Evolutionary conservation across 2,888 invertebrate genomes (phyloP).

Genomic region (Masnerella sp.): DNA sequence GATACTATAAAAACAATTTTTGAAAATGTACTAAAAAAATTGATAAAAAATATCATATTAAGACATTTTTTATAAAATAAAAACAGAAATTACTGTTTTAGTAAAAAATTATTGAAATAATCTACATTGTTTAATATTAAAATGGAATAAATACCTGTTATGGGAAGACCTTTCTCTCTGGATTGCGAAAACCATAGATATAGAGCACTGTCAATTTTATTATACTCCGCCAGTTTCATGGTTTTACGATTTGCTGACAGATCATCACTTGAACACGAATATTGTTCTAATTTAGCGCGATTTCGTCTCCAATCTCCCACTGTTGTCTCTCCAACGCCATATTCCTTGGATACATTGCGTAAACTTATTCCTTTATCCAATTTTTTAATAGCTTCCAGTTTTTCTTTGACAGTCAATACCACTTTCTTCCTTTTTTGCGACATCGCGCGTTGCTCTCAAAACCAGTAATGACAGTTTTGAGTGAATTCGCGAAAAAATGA

Average conservation of each 20-base stretch:
- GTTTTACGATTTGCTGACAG: constrained; percentile 25
- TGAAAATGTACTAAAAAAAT: too few species aligned
- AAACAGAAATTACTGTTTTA: too few species aligned
- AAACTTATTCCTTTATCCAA: constrained; percentile 60
- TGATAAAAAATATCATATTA: too few species aligned
- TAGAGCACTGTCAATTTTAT: constrained; percentile 36
- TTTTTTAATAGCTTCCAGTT: constrained; percentile 56
- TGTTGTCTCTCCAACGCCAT: constrained; percentile 61
- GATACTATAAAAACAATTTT: too few species aligned
- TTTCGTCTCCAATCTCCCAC: constrained; percentile 63
- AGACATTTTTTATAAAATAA: too few species aligned
- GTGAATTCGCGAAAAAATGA: neutral
- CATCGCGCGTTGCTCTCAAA: too few species aligned
- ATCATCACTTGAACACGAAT: constrained; percentile 19
- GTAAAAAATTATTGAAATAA: too few species aligned
- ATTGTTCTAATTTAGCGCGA: constrained; percentile 58
- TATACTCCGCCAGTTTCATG: constrained; percentile 25
- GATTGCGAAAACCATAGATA: constrained; percentile 27
- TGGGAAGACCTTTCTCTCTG: constrained; percentile 24
- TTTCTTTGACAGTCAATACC: constrained; percentile 49
- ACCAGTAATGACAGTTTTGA: too few species aligned
- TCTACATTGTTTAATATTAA: too few species aligned
- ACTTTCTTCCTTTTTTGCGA: constrained; percentile 56
- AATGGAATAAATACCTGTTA: constrained; percentile 23
- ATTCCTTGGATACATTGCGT: constrained; percentile 60